Base-by-base conservation (phyloP, 2,113 vertebrate genomes). In the Lasiurus borealis region DNA sequence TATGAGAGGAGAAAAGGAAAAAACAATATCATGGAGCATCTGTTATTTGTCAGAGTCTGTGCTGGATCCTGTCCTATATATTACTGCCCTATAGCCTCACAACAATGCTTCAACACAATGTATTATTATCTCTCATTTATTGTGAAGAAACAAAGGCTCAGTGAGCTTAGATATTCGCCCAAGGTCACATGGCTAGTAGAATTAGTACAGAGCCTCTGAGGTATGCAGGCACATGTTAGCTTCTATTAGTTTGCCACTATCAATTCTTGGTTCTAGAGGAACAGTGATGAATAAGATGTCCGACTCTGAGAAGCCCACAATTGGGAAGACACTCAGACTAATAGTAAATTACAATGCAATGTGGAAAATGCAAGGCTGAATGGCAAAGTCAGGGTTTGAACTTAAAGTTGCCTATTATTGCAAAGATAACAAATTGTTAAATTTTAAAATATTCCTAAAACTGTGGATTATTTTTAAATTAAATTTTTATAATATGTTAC, bases 71-170 rank as follows among this genome's bases (percentile, higher is more conserved):
- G 13, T 59, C 76, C 66, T 66, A 84, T 64, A 50, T 27, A 36
- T 69, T 16, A 81, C 34, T 91, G 19, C 23, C 40, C 5, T 40
- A 40, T 40, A 40, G 40, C 29, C 3, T 88, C 34, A 93, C 2
- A 85, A 54, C 27, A 62, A 76, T 77, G 52, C n/a, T 95, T 95
- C 62, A 90, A 48, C 31, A 76, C 48, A 85, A 69, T 52, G 52
- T 93, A 72, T 48, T 84, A 69, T 80, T 64, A 48, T 48, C n/a
- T 93, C 10, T 72, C 21, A 88, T 66, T 89, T 91, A 93, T 66
- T 40, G 21, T 73, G 18, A 94, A 21, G 19, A 93, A 94, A 73
- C 12, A 57, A 76, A 82, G 48, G 50, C 71, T 94, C 69, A 80
- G 8, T 21, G 31, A 27, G 21, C 25, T 86, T 52, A n/a, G 16